Conservation (phyloP, 2,113 vertebrate genomes). For the Cephalopholis sonnerati region DNA sequence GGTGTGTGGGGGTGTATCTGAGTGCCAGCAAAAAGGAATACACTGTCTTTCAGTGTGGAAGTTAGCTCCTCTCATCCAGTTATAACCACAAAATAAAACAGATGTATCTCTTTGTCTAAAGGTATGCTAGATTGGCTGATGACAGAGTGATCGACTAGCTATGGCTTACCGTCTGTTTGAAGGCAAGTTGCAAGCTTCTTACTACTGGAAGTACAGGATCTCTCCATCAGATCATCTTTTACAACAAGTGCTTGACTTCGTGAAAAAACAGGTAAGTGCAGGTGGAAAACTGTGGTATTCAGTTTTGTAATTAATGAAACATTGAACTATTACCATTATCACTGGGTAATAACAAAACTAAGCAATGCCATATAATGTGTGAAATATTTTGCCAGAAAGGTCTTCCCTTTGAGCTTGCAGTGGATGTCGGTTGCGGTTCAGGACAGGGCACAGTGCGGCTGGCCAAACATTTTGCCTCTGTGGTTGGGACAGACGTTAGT, state of each 20-base stretch:
- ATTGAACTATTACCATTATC: not conserved
- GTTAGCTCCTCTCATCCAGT: not conserved
- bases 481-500: slow-evolving; percentile 88
- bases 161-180: slow-evolving; percentile 89
- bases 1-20: not conserved
- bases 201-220: slow-evolving; percentile 87
- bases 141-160: not conserved
- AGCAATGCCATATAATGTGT: not conserved
- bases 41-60: not conserved
- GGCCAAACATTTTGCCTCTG: slow-evolving; percentile 82
- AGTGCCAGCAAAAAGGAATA: not conserved
- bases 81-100: not conserved
- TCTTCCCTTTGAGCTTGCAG: slow-evolving; percentile 76
- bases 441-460: slow-evolving; percentile 87
- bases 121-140: not conserved
- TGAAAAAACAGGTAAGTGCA: slow-evolving; percentile 82
- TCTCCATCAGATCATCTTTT: slow-evolving; percentile 79
- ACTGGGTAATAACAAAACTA: not conserved
- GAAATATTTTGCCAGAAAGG: slow-evolving; percentile 63
- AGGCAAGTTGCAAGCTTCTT: slow-evolving; percentile 77
- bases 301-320: not conserved
- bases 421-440: slow-evolving; percentile 90
- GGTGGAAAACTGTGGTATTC: not conserved
- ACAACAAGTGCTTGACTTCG: slow-evolving; percentile 78
- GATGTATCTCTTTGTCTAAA: not conserved